Conservation (phyloP, 1,140 invertebrate genomes). For the Drosophila pseudoobscura region DNA sequence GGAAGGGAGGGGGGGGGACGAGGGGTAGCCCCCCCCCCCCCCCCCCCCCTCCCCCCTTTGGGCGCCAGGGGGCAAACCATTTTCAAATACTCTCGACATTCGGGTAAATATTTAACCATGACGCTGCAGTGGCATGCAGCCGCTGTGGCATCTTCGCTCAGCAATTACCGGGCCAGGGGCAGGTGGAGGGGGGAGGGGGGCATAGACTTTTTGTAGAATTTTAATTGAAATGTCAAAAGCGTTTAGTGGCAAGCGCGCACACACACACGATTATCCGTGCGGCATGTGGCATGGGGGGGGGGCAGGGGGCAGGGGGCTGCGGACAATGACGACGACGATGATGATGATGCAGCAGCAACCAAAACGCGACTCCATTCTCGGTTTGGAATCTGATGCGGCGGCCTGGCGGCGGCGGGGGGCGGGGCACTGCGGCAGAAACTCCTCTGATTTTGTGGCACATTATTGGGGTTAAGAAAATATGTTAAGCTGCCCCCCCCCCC, state of each 20-base stretch:
- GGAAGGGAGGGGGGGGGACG: no score
- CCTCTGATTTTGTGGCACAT: slow-evolving; percentile 60
- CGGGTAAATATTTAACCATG: slow-evolving; percentile 66
- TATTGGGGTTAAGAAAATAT: slow-evolving; percentile 74
- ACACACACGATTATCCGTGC: slow-evolving; percentile 31
- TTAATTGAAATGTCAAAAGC: slow-evolving; percentile 82
- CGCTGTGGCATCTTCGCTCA: slow-evolving; percentile 5
- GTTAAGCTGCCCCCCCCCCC: slow-evolving; percentile 26
- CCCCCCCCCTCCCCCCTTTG: slow-evolving; percentile 19
- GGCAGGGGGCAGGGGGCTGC: neutral
- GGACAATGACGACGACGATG: slow-evolving; percentile 16
- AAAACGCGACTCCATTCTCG: slow-evolving; percentile 19
- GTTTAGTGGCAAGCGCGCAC: slow-evolving; percentile 69
- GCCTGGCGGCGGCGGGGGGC: slow-evolving; percentile 6
- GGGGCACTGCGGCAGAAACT: slow-evolving; percentile 57
- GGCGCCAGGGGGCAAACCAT: slow-evolving; percentile 52
- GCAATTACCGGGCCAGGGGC: slow-evolving; percentile 53
- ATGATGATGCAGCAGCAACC: slow-evolving; percentile 45
- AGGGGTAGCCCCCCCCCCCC: no score
- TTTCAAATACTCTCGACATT: slow-evolving; percentile 51
- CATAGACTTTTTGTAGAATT: slow-evolving; percentile 72
- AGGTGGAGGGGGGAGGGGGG: neutral
- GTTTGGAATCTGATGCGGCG: slow-evolving; percentile 50
- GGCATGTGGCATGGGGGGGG: slow-evolving; percentile 4
- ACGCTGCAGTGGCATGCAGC: slow-evolving; percentile 22